Percentiles rank a stretch among this genome's conserved stretches.
Evolutionary conservation across 2,888 invertebrate species (phyloP).

Genomic region (Lithodes maja): DNA sequence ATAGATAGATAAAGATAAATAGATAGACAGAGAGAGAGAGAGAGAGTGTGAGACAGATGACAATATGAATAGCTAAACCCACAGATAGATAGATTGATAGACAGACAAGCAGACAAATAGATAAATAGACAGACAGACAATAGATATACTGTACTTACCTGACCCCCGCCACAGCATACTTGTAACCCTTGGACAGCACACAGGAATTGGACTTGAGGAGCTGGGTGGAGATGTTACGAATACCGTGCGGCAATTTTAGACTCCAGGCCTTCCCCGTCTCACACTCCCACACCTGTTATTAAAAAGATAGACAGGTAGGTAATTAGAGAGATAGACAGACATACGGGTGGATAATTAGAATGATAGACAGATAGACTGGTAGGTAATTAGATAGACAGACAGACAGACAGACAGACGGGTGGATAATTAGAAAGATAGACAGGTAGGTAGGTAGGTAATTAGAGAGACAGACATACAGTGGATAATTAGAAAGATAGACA

Average conservation of each 20-base stretch:
- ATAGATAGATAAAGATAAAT: no score
- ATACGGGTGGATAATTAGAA: neutral
- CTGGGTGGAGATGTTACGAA: constrained; percentile 93
- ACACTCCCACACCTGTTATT: constrained; percentile 61
- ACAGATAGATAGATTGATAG: no score
- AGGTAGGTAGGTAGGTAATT: no score
- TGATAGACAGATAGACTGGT: neutral
- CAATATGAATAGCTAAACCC: no score
- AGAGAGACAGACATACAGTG: no score
- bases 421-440: no score
- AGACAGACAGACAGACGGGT: constrained; percentile 24
- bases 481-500: no score
- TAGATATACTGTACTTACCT: constrained; percentile 77
- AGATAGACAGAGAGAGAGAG: no score
- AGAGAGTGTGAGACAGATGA: no score
- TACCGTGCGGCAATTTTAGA: constrained; percentile 78
- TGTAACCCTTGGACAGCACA: constrained; percentile 91
- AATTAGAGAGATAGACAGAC: neutral
- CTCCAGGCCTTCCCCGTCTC: constrained; percentile 49
- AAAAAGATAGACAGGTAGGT: constrained; percentile 20
- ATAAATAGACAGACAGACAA: no score
- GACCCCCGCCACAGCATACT: constrained; percentile 96
- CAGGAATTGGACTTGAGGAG: constrained; percentile 93
- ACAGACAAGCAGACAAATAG: no score
- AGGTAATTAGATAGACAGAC: constrained; percentile 18